phyloP scores from a whole-genome alignment of 2,888 invertebrate genomes.

The Oscheius sp. region DNA sequence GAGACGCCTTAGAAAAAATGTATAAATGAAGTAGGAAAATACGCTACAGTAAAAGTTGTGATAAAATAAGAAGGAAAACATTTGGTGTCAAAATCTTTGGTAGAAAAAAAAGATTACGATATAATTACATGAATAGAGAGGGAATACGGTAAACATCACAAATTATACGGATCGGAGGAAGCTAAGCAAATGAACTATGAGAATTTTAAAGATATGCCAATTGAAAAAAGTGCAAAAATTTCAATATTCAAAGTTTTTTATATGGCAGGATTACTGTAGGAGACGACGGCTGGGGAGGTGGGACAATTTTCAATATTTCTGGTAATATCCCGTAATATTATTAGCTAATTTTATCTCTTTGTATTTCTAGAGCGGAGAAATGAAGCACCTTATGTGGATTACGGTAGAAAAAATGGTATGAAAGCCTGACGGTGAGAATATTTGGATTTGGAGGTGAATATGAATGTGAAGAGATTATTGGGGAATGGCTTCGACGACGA shows the following conservation, averaged over 20 bases:
- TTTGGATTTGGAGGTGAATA: background rate
- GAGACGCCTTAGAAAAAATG: too few relatives aligned
- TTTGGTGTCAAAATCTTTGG: slow-evolving; percentile 7
- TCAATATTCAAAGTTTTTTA: slow-evolving; percentile 6
- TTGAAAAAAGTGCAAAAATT: background rate
- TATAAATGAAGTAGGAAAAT: too few relatives aligned
- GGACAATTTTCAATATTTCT: background rate
- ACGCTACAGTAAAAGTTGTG: too few relatives aligned
- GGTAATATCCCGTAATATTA: background rate
- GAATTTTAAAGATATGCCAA: background rate
- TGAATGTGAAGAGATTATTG: slow-evolving; percentile 15
- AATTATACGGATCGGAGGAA: background rate
- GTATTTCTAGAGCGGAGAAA: background rate
- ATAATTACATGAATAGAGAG: background rate
- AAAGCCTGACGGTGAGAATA: slow-evolving; percentile 19
- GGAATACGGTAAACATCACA: background rate
- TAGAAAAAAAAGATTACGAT: background rate
- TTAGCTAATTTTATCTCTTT: background rate
- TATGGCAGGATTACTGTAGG: slow-evolving; percentile 2
- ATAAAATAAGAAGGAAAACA: background rate
- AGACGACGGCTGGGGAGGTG: background rate
- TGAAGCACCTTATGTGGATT: background rate
- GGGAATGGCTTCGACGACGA: slow-evolving; percentile 65
- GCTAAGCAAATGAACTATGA: too few relatives aligned
- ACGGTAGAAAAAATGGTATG: background rate